phyloP scores from a whole-genome alignment of 2,888 invertebrate genomes.

The Chymomyza caudatula region DNA sequence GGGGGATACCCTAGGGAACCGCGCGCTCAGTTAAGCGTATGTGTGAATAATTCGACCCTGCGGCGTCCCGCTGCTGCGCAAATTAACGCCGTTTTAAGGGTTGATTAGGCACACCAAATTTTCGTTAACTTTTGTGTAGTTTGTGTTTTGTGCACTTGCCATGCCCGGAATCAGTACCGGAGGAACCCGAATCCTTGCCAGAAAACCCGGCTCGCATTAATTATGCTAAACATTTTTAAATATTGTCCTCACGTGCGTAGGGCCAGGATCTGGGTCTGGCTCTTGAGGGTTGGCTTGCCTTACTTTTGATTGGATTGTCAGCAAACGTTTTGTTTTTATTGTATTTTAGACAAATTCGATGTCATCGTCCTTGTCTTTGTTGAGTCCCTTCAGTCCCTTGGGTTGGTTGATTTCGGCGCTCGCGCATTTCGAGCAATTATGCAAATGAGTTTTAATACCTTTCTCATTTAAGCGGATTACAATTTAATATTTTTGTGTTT shows the following conservation, averaged over 20 bases:
- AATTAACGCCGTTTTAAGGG: constrained; percentile 75
- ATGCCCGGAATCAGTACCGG: constrained; percentile 21
- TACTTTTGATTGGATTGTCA: constrained; percentile 61
- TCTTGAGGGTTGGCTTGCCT: constrained; percentile 51
- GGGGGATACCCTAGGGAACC: constrained; percentile 23
- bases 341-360: background rate
- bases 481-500: constrained; percentile 74
- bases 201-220: constrained; percentile 58
- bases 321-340: constrained; percentile 27
- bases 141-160: constrained; percentile 45
- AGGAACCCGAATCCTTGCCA: constrained; percentile 3
- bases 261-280: constrained; percentile 9
- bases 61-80: constrained; percentile 48
- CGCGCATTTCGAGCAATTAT: constrained; percentile 67
- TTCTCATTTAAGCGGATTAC: constrained; percentile 77
- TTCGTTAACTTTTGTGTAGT: constrained; percentile 45
- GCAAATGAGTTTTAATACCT: constrained; percentile 75
- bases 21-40: constrained; percentile 59
- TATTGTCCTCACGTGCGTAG: constrained; percentile 75
- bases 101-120: constrained; percentile 73
- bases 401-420: constrained; percentile 33
- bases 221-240: constrained; percentile 77
- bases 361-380: background rate
- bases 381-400: constrained; percentile 5
- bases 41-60: constrained; percentile 70